Evolutionary conservation across 2,888 invertebrate genomes (phyloP), one percentile per base, ranked within the genome.

Genomic region (Cecidostiba fungosa): DNA sequence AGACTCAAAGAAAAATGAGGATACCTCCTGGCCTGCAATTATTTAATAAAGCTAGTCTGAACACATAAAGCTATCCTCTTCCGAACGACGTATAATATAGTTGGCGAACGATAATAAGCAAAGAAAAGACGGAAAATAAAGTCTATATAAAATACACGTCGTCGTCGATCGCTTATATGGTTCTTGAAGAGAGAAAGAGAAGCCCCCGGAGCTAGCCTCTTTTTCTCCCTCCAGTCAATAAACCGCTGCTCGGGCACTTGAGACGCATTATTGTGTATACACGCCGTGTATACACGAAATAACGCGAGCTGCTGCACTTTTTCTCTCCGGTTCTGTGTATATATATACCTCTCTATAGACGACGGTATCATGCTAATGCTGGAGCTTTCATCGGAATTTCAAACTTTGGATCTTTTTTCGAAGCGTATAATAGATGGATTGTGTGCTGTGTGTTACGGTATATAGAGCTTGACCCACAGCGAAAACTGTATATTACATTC

Each of bases 151-250:
- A n/a, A 54, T 79, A 19, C 50, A 4, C 16, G 4, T 50, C 50
- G 19, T 50, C 19, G 50, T 50, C 19, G 16, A 16, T 19, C 16
- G 50, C 50, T 50, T 50, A 50, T 54, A 16, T 54, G n/a, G 4
- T n/a, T 16, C 54, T n/a, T n/a, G 26, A 59, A 80, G 59, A 59
- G 62, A 70, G 19, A 62, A 72, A 77, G 84, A 84, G 76, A 86
- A 87, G 84, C 69, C 19, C 8, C 69, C 69, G 29, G 47, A 79
- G 73, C 74, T 43, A 43, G 43, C 43, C 43, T 43, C 43, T 43
- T 43, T 43, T 43, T 43, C 26, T 26, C 62, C 70, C 26, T 77
- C 50, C 76, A 84, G 73, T 81, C 81, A 86, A 83, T 77, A 86
- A 62, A 86, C 78, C 47, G 84, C 26, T 66, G 47, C 43, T 23